Base-by-base conservation (phyloP, 2,888 invertebrate genomes). In the Acleris laterana region DNA sequence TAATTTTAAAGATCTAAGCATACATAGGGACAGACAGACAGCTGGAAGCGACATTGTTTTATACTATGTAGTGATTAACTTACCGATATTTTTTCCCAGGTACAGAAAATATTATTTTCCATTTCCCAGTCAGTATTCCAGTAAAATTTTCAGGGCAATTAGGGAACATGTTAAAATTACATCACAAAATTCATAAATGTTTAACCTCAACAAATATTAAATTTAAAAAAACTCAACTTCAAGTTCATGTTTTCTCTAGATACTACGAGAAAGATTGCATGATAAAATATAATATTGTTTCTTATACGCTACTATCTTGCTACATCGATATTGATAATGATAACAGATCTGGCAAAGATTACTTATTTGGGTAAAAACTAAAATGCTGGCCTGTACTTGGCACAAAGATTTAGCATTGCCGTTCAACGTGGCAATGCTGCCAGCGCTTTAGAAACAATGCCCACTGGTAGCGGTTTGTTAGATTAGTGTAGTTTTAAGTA, bases 61-160 rank as follows among this genome's bases (percentile, higher is more conserved):
- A n/a, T n/a, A n/a, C n/a, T n/a, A n/a, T n/a, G n/a, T n/a, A n/a
- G n/a, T n/a, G n/a, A n/a, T 16, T 19, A 0, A 62, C 65, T 60
- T 61, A 65, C 65, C 55, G 50, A 17, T 55, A 60, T 1, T n/a
- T 49, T 42, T 49, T 11, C 11, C 9, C 28, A 3, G 42, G 9
- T 17, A 19, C 46, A 13, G 60, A 65, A 61, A 61, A 61, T 56
- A 32, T 56, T 3, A 65, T 13, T 56, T 61, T 65, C 65, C 60
- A 65, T 56, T 56, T 61, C 7, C 60, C 65, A 5, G 50, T 56
- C 44, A 65, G 25, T 50, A 65, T 61, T n/a, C 60, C 60, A 20
- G 55, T 65, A 22, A 61, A 55, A 19, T 61, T 44, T 50, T 60
- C 44, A 22, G 60, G 55, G 6, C 19, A 20, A 11, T 55, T 28